phyloP scores from a whole-genome alignment of 2,888 invertebrate species.

The Laspeyria flexula region DNA sequence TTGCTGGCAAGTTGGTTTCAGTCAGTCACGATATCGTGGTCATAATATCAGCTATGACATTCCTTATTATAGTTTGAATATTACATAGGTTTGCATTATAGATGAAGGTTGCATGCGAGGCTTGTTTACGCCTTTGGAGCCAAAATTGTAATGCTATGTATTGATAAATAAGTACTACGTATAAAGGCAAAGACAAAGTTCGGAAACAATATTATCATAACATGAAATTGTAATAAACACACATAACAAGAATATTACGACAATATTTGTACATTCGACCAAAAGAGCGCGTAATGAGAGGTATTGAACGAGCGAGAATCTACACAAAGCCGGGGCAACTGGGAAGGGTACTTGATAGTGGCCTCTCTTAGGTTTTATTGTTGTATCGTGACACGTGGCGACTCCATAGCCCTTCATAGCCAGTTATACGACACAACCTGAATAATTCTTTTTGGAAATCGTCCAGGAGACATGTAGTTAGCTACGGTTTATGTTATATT shows the following conservation, averaged over 20 bases:
- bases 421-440: constrained; percentile 17
- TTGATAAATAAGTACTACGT: not conserved
- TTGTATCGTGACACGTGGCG: constrained; percentile 21
- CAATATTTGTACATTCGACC: constrained; percentile 12
- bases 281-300: constrained; percentile 14
- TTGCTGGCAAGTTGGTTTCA: constrained; percentile 10
- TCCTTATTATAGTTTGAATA: not conserved
- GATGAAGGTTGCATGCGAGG: too few species aligned
- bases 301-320: not conserved
- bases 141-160: too few species aligned
- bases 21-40: not conserved
- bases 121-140: too few species aligned
- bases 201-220: not conserved
- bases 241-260: constrained; percentile 1
- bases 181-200: not conserved
- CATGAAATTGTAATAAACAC: not conserved
- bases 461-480: constrained; percentile 17
- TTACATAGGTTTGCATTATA: too few species aligned
- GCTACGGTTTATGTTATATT: constrained; percentile 5
- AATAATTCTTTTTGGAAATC: constrained; percentile 23
- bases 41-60: not conserved
- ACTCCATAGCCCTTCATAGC: constrained; percentile 16
- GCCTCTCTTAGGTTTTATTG: constrained; percentile 26
- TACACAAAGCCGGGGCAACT: constrained; percentile 3
- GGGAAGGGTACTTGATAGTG: constrained; percentile 12